These are phyloP conservation scores for Spinibarbus caldwelli DNA, from an alignment of 2,797 vertebrate genomes.

Conservation along the genomic window DNA sequence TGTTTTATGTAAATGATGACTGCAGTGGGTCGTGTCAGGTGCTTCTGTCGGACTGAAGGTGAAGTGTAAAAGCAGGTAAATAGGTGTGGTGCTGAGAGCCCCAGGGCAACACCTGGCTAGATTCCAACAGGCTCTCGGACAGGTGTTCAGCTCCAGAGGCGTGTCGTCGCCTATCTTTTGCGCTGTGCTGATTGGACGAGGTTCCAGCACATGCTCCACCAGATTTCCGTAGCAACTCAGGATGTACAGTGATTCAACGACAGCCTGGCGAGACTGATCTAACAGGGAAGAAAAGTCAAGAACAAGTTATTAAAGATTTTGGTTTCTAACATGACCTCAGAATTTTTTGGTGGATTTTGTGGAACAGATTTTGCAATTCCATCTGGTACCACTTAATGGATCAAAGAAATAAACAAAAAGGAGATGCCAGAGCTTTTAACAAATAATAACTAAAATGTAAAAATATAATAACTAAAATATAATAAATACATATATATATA, in stretches of 20 bases:
- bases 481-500: too few relatives aligned
- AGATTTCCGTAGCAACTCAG: conserved; percentile 95
- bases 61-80: conserved; percentile 33
- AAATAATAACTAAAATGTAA: background rate
- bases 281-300: conserved; percentile 1
- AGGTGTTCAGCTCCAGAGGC: conserved; percentile 91
- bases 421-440: background rate
- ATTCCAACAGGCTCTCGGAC: conserved; percentile 93
- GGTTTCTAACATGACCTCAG: background rate
- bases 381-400: background rate
- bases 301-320: background rate
- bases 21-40: conserved; percentile 7
- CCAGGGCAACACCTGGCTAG: conserved; percentile 84
- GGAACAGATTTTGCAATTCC: background rate
- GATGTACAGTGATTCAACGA: conserved; percentile 93
- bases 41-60: conserved; percentile 31
- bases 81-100: conserved; percentile 15
- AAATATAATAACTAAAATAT: background rate
- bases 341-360: background rate
- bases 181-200: conserved; percentile 89
- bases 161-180: conserved; percentile 96
- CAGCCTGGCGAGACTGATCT: conserved; percentile 94
- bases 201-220: conserved; percentile 94
- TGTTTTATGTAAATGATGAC: conserved; percentile 34
- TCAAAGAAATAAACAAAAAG: background rate